These are phyloP conservation scores for Acanthurus tractus DNA, from an alignment of 2,797 vertebrate genomes.

Conservation along the genomic window DNA sequence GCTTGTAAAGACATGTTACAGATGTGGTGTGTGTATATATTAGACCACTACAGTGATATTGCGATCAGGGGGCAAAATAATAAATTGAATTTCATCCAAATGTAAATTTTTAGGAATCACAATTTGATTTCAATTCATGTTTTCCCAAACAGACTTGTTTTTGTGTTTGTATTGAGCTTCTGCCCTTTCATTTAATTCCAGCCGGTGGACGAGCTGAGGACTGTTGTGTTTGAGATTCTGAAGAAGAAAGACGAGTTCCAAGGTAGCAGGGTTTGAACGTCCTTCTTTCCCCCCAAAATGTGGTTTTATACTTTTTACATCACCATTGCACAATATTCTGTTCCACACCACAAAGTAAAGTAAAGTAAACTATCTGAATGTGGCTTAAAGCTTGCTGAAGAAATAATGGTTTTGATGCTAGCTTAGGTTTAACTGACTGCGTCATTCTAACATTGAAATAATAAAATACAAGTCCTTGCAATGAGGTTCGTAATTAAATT, in stretches of 20 bases:
- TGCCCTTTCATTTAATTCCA: slow-evolving; percentile 54
- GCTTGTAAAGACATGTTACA: no score
- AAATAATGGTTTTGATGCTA: background rate
- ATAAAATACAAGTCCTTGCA: background rate
- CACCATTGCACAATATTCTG: background rate
- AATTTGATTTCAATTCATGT: background rate
- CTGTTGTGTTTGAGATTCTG: slow-evolving; percentile 88
- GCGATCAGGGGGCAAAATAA: no score
- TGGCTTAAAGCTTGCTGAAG: background rate
- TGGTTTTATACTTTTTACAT: background rate
- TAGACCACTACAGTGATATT: no score
- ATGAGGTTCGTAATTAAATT: background rate
- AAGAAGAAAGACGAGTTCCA: slow-evolving; percentile 82
- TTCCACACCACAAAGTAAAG: background rate
- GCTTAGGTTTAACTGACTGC: background rate
- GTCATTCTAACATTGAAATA: background rate
- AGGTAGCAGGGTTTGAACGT: slow-evolving; percentile 56
- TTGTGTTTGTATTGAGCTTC: background rate
- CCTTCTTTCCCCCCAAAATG: background rate
- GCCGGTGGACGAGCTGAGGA: slow-evolving; percentile 90
- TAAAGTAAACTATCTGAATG: no score
- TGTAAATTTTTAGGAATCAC: no score
- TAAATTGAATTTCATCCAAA: no score
- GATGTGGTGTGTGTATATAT: no score
- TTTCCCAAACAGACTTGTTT: background rate